Evolutionary conservation across 2,888 invertebrate genomes (phyloP).

Genomic region (Drosophila hamatofila): DNA sequence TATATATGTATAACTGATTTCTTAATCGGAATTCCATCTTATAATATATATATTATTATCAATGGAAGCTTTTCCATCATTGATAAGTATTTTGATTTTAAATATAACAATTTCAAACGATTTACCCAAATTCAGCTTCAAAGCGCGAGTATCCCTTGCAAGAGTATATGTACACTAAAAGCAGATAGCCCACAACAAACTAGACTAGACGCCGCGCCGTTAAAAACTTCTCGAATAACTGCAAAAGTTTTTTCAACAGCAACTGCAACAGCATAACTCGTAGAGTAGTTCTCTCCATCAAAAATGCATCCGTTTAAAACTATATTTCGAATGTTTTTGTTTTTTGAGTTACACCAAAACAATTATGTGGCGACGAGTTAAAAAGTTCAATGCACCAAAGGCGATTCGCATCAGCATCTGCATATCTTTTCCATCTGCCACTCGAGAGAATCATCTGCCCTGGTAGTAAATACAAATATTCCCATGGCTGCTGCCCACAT

Average conservation of each 20-base stretch:
- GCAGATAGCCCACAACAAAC: constrained; percentile 17
- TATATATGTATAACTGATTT: no score
- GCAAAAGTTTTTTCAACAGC: constrained; percentile 33
- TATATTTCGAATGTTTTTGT: neutral
- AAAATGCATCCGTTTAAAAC: neutral
- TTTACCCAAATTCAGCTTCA: neutral
- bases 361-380: neutral
- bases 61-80: no score
- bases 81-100: no score
- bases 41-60: no score
- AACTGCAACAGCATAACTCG: neutral
- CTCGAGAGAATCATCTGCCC: constrained; percentile 37
- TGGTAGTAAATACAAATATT: constrained; percentile 19
- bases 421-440: constrained; percentile 44
- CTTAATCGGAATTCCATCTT: no score
- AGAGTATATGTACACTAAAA: neutral
- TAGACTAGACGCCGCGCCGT: constrained; percentile 30
- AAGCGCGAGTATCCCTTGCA: neutral
- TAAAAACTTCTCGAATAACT: constrained; percentile 16
- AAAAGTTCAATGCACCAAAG: constrained; percentile 37
- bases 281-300: neutral
- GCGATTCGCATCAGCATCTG: constrained; percentile 13
- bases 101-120: no score
- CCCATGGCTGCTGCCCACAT: constrained; percentile 52
- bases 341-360: neutral